Conservation (phyloP, 2,888 invertebrate genomes). For the Cinara cedri region DNA sequence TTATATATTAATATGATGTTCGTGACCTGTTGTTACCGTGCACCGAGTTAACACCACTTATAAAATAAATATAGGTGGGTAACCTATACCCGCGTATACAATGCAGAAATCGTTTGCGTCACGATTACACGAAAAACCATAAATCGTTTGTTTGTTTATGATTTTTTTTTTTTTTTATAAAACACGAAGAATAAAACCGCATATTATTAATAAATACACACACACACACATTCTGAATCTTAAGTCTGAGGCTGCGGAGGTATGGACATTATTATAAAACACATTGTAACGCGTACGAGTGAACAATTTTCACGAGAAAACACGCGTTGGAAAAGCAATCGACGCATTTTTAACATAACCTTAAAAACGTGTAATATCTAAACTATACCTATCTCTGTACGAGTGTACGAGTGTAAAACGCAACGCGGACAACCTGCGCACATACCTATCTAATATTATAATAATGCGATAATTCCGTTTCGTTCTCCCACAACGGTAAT, state of each 20-base stretch:
- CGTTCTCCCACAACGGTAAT: slow-evolving; percentile 22
- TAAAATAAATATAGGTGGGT: neutral
- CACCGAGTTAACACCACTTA: neutral
- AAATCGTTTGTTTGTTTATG: slow-evolving; percentile 26
- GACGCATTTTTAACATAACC: slow-evolving; percentile 6
- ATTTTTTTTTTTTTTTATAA: too few relatives aligned
- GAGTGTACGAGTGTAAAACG: too few relatives aligned
- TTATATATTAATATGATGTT: neutral
- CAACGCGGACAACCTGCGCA: too few relatives aligned
- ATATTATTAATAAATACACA: too few relatives aligned
- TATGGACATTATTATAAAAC: too few relatives aligned
- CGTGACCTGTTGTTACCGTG: slow-evolving; percentile 34
- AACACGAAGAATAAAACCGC: too few relatives aligned
- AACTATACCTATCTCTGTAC: neutral
- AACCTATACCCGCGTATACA: too few relatives aligned
- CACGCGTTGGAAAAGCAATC: neutral
- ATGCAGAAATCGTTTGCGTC: neutral
- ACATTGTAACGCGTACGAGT: too few relatives aligned
- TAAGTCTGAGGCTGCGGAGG: too few relatives aligned
- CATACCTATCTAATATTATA: too few relatives aligned
- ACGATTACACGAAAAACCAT: neutral
- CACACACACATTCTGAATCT: too few relatives aligned
- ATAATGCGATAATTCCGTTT: neutral
- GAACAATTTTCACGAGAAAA: too few relatives aligned
- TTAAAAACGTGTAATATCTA: neutral